Evolutionary conservation across 2,113 vertebrate genomes (phyloP).

Genomic region (Sceloporus tristichus): DNA sequence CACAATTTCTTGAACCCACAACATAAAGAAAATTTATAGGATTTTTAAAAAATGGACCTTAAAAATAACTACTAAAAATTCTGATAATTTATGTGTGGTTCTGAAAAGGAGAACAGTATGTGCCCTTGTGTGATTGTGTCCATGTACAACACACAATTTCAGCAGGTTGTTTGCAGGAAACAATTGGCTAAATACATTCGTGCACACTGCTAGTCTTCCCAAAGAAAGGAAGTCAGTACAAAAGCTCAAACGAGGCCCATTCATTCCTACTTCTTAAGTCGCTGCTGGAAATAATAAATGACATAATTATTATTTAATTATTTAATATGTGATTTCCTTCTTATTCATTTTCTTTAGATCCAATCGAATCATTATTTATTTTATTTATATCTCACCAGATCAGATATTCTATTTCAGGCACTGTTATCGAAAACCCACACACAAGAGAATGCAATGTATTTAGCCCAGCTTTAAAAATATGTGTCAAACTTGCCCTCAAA

Average conservation of each 20-base stretch:
- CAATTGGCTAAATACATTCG: slow-evolving; percentile 62
- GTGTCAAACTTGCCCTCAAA: background rate
- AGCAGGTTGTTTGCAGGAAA: slow-evolving; percentile 41
- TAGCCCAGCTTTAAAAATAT: background rate
- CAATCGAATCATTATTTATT: background rate
- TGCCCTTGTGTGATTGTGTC: background rate
- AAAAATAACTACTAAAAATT: slow-evolving; percentile 10
- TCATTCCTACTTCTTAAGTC: background rate
- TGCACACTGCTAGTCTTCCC: slow-evolving; percentile 11
- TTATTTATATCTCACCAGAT: background rate
- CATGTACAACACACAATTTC: background rate
- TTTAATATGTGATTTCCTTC: too few species aligned
- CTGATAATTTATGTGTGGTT: slow-evolving; percentile 30
- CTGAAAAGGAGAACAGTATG: slow-evolving; percentile 15
- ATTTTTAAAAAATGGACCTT: background rate
- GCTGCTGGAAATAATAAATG: background rate
- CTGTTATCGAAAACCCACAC: background rate
- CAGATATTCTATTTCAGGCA: background rate
- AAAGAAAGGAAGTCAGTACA: background rate
- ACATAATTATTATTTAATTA: too few species aligned
- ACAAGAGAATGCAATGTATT: background rate
- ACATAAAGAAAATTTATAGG: background rate
- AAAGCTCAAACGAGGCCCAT: background rate
- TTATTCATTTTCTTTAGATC: background rate
- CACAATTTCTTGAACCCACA: background rate